Conservation (phyloP, 2,888 invertebrate genomes). For the Lasioglossum oenotherae region DNA sequence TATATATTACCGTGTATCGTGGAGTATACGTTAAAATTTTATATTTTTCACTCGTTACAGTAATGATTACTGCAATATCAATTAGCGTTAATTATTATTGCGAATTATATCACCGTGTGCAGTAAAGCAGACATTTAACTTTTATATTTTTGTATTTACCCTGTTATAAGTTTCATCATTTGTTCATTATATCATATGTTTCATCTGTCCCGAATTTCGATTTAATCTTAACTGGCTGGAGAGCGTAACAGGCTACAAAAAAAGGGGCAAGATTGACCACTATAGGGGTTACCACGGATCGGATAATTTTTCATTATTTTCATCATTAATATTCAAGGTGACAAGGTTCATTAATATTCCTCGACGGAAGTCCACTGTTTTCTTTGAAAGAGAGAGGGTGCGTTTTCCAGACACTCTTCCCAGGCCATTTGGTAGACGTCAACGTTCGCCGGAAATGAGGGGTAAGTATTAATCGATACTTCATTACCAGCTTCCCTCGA, state of each 20-base stretch:
- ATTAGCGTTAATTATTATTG: background rate
- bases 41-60: background rate
- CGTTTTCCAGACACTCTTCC: conserved; percentile 16
- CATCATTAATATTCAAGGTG: conserved; percentile 52
- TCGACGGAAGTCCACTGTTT: background rate
- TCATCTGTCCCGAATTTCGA: background rate
- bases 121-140: background rate
- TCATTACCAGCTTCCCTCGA: background rate
- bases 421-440: conserved; percentile 9
- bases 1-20: background rate
- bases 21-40: background rate
- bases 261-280: conserved; percentile 9
- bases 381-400: conserved; percentile 10
- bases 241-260: background rate
- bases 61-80: background rate
- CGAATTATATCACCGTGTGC: background rate
- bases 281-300: background rate
- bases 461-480: conserved; percentile 37
- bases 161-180: background rate
- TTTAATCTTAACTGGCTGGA: background rate
- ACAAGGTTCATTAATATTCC: conserved; percentile 52
- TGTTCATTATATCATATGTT: too few relatives aligned
- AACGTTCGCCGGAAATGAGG: conserved; percentile 15
- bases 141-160: background rate
- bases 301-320: conserved; percentile 43